A percentile compares a stretch with the other conserved stretches of the same genome.
These are phyloP conservation scores for Vombatus ursinus DNA, from an alignment of 2,113 vertebrate genomes.

Conservation along the genomic window DNA sequence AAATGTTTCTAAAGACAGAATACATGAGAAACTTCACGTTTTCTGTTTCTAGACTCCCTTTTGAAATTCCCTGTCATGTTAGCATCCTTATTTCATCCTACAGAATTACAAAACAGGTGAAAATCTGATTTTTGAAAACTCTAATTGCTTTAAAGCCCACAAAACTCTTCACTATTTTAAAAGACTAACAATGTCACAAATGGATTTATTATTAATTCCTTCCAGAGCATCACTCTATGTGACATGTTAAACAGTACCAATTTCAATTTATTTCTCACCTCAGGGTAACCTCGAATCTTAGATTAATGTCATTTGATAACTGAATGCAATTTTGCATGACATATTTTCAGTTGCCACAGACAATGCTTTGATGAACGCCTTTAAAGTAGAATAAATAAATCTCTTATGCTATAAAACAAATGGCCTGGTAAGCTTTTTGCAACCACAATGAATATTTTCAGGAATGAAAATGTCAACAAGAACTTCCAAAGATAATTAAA, in stretches of 20 bases:
- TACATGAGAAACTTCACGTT: neutral
- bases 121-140: constrained; percentile 34
- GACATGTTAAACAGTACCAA: constrained; percentile 32
- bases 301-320: constrained; percentile 72
- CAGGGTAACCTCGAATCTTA: constrained; percentile 52
- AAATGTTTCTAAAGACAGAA: constrained; percentile 31
- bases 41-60: constrained; percentile 15
- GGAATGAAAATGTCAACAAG: constrained; percentile 33
- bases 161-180: constrained; percentile 46
- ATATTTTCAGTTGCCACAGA: constrained; percentile 64
- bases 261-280: constrained; percentile 69
- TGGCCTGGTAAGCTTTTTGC: constrained; percentile 20
- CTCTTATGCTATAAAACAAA: constrained; percentile 53
- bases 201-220: constrained; percentile 59
- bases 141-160: constrained; percentile 56
- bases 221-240: constrained; percentile 34
- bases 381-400: constrained; percentile 68
- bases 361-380: constrained; percentile 63
- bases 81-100: neutral
- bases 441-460: constrained; percentile 55
- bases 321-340: constrained; percentile 57
- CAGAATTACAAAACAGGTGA: constrained; percentile 34
- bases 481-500: constrained; percentile 44
- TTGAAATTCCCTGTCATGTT: neutral
- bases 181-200: constrained; percentile 32